Percentiles rank a stretch among this genome's conserved stretches.
phyloP scores from a whole-genome alignment of 1,140 invertebrate genomes.

The Papilio glaucus region DNA sequence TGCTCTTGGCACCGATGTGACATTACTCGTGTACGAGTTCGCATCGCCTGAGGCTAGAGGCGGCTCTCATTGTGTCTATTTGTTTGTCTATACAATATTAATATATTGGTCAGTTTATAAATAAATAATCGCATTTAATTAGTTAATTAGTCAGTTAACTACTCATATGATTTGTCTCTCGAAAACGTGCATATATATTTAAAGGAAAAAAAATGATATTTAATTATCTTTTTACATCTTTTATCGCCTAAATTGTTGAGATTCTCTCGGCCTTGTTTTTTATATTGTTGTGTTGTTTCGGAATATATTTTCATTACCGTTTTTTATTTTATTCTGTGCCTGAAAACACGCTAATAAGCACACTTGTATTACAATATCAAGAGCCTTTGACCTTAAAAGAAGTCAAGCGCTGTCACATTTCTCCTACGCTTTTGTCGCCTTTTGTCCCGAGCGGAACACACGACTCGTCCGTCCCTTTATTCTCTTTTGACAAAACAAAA shows the following conservation, averaged over 20 bases:
- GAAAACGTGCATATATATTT: not conserved
- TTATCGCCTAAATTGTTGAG: no score
- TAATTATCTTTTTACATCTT: no score
- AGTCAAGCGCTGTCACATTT: not conserved
- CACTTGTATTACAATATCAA: not conserved
- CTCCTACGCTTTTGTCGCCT: not conserved
- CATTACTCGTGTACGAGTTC: conserved; percentile 42
- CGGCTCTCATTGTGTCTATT: not conserved
- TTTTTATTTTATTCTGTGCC: no score
- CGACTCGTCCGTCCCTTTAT: not conserved
- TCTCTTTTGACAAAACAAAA: conserved; percentile 24
- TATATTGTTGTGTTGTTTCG: no score
- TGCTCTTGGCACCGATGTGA: conserved; percentile 46
- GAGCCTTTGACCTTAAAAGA: not conserved
- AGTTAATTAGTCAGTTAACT: not conserved
- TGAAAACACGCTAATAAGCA: not conserved
- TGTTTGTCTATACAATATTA: conserved; percentile 10
- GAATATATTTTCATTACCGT: no score
- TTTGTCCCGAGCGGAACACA: not conserved
- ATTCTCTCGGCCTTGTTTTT: no score
- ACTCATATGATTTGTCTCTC: not conserved
- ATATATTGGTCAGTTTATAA: not conserved
- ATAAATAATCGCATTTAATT: no score
- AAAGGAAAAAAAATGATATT: no score
- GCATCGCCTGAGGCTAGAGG: conserved; percentile 22